Base-by-base conservation (phyloP, 2,888 invertebrate genomes). In the Exocentrus adspersus region DNA sequence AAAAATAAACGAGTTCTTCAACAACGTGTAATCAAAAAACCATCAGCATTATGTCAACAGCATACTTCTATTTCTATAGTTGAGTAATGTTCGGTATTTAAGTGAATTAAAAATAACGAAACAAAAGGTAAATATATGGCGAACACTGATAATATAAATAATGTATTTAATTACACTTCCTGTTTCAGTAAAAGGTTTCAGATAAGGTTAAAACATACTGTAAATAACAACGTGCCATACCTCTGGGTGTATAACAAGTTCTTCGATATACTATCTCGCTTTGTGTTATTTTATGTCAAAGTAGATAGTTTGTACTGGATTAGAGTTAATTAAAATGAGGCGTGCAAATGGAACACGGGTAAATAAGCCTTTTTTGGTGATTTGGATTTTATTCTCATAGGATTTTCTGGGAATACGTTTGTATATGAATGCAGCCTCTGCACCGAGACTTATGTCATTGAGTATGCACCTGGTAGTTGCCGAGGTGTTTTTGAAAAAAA, bases 1-100 rank as follows among this genome's bases (percentile, higher is more conserved):
- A 68, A 69, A 72, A 72, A 67, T 67, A 66, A 70, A 70, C 71
- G 62, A 69, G 68, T 65, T 65, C 50, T 54, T 65, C 68, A 65
- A 59, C 66, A 72, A 70, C 64, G 58, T 61, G 61, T 65, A 72
- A 72, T 72, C 68, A 72, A 70, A 70, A 65, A 65, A 46, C 65
- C 68, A 70, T 69, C 69, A 65, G 53, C 61, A 54, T 67, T 68
- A 61, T 69, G 71, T 67, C 69, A 68, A 68, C 67, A 62, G 20
- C 61, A 62, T 63, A 30, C 30, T 9, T 56, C 54, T 66, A 60
- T 41, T 61, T 62, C 41, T 24, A 4, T 41, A 20, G 9, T 21
- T 41, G 14, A 21, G 53, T 42, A 37, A 20, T 53, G 37, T 24
- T 43, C 5, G 24, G 14, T 28, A 24, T 45, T 24, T 17, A 54